Evolutionary conservation across 2,888 invertebrate species (phyloP).

Genomic region (Gryllus longicercus): DNA sequence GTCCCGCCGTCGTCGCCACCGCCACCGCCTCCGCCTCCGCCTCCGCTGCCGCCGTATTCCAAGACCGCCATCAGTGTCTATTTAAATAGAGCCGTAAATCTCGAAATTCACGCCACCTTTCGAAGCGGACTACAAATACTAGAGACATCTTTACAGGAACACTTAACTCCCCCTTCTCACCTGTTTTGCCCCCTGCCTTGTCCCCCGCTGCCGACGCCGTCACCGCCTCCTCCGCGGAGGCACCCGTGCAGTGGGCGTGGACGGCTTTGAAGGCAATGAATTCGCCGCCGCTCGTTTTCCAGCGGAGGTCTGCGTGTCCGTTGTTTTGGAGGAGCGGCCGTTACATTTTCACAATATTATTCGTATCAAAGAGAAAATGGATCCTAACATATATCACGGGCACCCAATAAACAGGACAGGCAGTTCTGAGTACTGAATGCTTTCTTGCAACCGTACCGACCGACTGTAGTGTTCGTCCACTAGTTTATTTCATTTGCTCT

Average conservation of each 20-base stretch:
- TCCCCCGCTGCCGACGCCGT: too few relatives aligned
- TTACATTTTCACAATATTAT: slow-evolving; percentile 3
- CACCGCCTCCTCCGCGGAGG: too few relatives aligned
- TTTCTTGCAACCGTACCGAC: too few relatives aligned
- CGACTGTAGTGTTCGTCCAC: too few relatives aligned
- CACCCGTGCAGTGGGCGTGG: background rate
- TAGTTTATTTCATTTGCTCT: too few relatives aligned
- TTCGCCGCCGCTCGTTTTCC: background rate
- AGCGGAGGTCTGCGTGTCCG: background rate
- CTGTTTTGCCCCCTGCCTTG: too few relatives aligned
- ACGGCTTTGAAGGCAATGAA: background rate
- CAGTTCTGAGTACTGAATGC: too few relatives aligned
- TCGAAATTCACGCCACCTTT: background rate
- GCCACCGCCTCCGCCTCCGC: background rate
- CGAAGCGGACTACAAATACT: background rate
- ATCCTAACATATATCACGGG: background rate
- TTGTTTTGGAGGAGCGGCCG: background rate
- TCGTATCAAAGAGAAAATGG: background rate
- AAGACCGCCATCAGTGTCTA: slow-evolving; percentile 4
- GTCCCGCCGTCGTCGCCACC: background rate
- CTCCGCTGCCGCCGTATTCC: background rate
- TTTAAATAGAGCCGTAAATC: slow-evolving; percentile 17
- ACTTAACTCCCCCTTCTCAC: background rate
- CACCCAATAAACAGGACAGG: background rate
- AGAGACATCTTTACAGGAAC: slow-evolving; percentile 17